Evolutionary conservation across 2,888 invertebrate species (phyloP).

Genomic region (Cephonodes hylas): DNA sequence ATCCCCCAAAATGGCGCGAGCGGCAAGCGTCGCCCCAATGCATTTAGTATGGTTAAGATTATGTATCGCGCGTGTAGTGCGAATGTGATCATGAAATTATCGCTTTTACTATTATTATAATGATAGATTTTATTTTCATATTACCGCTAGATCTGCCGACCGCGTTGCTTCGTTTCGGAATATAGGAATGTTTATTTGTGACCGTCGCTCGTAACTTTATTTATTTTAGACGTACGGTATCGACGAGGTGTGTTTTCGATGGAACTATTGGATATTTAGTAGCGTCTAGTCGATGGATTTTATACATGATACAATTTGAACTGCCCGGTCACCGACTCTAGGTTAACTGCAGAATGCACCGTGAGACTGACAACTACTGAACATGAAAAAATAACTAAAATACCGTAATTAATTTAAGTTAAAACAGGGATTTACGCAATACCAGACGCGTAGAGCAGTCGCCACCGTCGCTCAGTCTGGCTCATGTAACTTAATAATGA

Average conservation of each 20-base stretch:
- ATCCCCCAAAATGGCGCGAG: slow-evolving; percentile 38
- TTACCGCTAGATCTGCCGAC: slow-evolving; percentile 65
- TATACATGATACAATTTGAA: slow-evolving; percentile 34
- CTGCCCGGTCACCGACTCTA: slow-evolving; percentile 18
- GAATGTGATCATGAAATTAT: slow-evolving; percentile 66
- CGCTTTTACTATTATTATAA: slow-evolving; percentile 55
- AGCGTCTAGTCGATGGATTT: slow-evolving; percentile 71
- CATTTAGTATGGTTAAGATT: slow-evolving; percentile 59
- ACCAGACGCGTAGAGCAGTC: slow-evolving; percentile 42
- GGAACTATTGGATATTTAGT: slow-evolving; percentile 61
- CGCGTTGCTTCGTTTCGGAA: slow-evolving; percentile 55
- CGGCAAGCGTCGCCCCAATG: slow-evolving; percentile 47
- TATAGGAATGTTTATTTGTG: slow-evolving; percentile 51
- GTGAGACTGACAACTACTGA: slow-evolving; percentile 56
- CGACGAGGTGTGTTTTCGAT: slow-evolving; percentile 48
- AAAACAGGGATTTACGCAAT: slow-evolving; percentile 67
- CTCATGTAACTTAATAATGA: slow-evolving; percentile 39
- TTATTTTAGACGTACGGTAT: slow-evolving; percentile 63
- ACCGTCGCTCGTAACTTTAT: slow-evolving; percentile 57
- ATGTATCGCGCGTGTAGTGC: slow-evolving; percentile 49
- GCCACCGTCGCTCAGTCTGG: slow-evolving; percentile 42
- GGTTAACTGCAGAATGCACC: slow-evolving; percentile 29
- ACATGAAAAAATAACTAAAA: not conserved
- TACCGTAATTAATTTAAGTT: slow-evolving; percentile 58
- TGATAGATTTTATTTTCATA: slow-evolving; percentile 39